Conservation (phyloP, 1,140 invertebrate species). For the Ceratina australensis region DNA sequence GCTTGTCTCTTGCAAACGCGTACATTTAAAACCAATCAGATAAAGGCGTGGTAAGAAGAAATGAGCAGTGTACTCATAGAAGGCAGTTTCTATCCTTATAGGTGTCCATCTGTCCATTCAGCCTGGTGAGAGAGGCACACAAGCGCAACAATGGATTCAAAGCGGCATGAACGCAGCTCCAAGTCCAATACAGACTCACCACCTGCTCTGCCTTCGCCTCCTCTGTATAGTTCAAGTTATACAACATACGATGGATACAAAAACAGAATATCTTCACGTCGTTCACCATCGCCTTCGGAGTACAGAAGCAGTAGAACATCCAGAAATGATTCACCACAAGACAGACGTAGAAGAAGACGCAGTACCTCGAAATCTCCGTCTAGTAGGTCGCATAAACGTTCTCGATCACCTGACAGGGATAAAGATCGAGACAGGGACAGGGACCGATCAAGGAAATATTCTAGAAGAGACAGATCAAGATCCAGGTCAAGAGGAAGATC, state of each 20-base stretch:
- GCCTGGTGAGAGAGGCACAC: conserved; percentile 52
- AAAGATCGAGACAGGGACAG: conserved; percentile 61
- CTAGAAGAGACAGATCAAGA: conserved; percentile 70
- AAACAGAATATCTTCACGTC: conserved; percentile 66
- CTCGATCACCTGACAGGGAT: conserved; percentile 68
- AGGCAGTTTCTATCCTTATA: conserved; percentile 80
- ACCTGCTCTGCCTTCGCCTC: conserved; percentile 73
- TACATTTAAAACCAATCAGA: conserved; percentile 67
- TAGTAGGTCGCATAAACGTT: conserved; percentile 65
- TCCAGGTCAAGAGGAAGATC: conserved; percentile 66
- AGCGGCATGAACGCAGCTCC: conserved; percentile 62
- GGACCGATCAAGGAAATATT: conserved; percentile 65
- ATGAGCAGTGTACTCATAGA: conserved; percentile 76
- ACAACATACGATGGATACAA: conserved; percentile 65
- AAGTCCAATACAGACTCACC: conserved; percentile 69
- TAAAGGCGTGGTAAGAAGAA: conserved; percentile 66
- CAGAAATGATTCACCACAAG: conserved; percentile 68
- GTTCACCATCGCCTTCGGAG: conserved; percentile 68
- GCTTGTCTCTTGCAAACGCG: conserved; percentile 61
- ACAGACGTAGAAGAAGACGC: conserved; percentile 68
- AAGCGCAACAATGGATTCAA: conserved; percentile 66
- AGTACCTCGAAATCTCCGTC: conserved; percentile 68
- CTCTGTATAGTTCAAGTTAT: conserved; percentile 69
- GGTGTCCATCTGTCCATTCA: conserved; percentile 69
- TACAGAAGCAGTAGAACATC: conserved; percentile 63